Base-by-base conservation (phyloP, 2,888 invertebrate species). In the Eudasyphora cyanicolor region DNA sequence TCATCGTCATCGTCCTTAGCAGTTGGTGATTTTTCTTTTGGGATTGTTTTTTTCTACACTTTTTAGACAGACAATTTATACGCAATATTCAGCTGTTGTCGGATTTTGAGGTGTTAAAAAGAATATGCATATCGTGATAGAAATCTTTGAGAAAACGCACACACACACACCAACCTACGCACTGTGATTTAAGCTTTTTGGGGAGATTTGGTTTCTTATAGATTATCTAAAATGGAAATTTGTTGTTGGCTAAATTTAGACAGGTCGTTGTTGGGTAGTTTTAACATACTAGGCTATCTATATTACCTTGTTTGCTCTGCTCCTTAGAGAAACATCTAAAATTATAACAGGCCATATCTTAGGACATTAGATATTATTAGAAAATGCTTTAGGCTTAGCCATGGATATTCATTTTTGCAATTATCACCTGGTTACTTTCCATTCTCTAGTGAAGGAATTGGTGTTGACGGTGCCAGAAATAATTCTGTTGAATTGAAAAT, bases 221-320 rank as follows among this genome's bases (percentile, higher is more conserved):
- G 29, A 74, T 74, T 45, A 79, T 57, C 73, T 67, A 21, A 74
- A 74, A 79, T 17, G 67, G 32, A 69, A 54, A 79, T 74, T 79
- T 69, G 74, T 69, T 67, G 42, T 42, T n/a, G n/a, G n/a, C 21
- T 64, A 21, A 42, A 67, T 42, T 42, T 67, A 67, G 67, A 67
- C 67, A 67, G 67, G 38, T 67, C 67, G n/a, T 67, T 67, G 12
- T 42, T 14, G 0, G 6, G 42, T 67, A 67, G 67, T 67, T 67
- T 67, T 42, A 64, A 35, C 35, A 12, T 12, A 27, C n/a, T 62
- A 32, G 29, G n/a, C 2, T 62, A 62, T 62, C 57, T 57, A 8
- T 57, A 57, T 57, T 45, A n/a, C 57, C 27, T 27, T 14, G 57
- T 57, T 57, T 27, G 51, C 51, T 24, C 57, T n/a, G n/a, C n/a